Evolutionary conservation across 2,113 vertebrate genomes (phyloP).

Genomic region (Apus apus): DNA sequence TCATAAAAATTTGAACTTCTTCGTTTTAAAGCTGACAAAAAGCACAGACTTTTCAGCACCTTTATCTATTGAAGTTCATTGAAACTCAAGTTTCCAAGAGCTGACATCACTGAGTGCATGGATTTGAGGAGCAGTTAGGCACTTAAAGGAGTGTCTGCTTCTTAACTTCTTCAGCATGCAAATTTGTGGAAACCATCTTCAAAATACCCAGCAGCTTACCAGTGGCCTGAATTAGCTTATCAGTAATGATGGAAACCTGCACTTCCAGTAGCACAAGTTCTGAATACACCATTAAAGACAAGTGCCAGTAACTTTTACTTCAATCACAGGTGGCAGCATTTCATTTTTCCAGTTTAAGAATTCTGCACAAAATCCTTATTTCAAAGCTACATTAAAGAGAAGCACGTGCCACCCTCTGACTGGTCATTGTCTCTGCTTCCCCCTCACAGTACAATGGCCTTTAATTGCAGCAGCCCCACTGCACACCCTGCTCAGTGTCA

Average conservation of each 20-base stretch:
- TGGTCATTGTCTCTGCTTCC: accelerated
- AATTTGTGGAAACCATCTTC: background rate
- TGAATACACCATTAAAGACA: background rate
- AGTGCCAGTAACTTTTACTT: background rate
- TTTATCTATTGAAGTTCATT: background rate
- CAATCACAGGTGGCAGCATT: background rate
- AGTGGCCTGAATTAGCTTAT: background rate
- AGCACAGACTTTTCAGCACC: background rate
- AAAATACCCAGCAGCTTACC: background rate
- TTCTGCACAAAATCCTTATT: background rate
- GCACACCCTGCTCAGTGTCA: background rate
- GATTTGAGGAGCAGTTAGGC: background rate
- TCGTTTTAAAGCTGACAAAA: background rate
- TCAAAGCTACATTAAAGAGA: background rate
- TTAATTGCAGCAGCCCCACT: background rate
- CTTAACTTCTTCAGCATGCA: background rate
- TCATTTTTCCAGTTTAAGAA: background rate
- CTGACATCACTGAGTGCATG: background rate
- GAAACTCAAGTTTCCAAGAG: background rate
- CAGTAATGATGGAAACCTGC: background rate
- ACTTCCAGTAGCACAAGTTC: background rate
- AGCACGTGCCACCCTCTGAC: accelerated
- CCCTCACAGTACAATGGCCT: background rate
- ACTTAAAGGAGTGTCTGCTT: background rate
- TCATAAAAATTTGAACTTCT: background rate